phyloP scores from a whole-genome alignment of 37 sponge, comb jelly and placozoan species.

The Agelas oroides region DNA sequence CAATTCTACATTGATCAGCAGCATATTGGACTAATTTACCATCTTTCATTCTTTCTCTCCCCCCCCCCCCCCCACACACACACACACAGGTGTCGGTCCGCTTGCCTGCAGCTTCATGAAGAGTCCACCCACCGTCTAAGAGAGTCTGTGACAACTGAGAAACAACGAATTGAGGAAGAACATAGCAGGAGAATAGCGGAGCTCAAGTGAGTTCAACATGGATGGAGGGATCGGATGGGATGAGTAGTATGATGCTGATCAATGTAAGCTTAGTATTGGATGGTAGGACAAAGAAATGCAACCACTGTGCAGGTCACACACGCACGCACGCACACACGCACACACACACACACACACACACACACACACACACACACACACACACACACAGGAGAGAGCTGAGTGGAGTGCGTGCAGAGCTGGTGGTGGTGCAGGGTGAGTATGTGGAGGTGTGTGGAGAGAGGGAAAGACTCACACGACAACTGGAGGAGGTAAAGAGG shows the following conservation, averaged over 20 bases:
- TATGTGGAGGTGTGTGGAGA: conserved; percentile 31
- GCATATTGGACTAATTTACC: too few species aligned
- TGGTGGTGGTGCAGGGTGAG: conserved; percentile 37
- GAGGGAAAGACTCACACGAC: conserved; percentile 9
- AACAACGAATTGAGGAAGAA: background rate
- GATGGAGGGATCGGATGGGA: too few species aligned
- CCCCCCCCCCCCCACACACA: too few species aligned
- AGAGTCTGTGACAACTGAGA: conserved; percentile 49
- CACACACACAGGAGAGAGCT: background rate
- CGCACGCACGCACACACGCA: background rate
- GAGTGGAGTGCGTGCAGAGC: conserved; percentile 6
- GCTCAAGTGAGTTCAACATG: conserved; percentile 24
- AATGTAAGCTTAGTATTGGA: too few species aligned
- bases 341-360: background rate
- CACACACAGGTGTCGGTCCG: conserved; percentile 55
- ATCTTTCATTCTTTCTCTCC: too few species aligned
- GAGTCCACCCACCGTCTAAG: conserved; percentile 49
- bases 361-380: conserved; percentile 15
- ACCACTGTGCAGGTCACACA: background rate
- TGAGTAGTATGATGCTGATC: too few species aligned
- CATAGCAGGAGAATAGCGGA: conserved; percentile 6
- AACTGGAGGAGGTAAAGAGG: background rate
- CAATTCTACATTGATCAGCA: too few species aligned
- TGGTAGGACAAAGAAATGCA: too few species aligned
- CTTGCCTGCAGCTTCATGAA: conserved; percentile 65